These are phyloP conservation scores for Thaumetopoea pityocampa DNA, from an alignment of 1,140 invertebrate genomes.

Conservation along the genomic window DNA sequence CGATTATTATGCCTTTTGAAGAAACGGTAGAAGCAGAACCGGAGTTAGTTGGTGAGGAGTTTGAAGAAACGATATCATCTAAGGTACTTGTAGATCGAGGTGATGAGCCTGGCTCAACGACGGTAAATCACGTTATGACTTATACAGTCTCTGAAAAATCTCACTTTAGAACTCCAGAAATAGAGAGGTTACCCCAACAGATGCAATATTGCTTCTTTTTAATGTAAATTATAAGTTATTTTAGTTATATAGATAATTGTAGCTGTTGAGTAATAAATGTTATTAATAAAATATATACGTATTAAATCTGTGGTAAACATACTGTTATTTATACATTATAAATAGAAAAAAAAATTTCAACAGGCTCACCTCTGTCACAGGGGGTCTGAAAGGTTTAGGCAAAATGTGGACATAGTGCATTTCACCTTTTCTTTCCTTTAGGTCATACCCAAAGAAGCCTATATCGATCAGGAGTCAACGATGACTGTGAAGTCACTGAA, in stretches of 20 bases:
- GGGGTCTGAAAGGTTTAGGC: too few relatives aligned
- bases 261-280: slow-evolving; percentile 8
- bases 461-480: too few relatives aligned
- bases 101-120: slow-evolving; percentile 45
- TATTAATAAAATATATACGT: slow-evolving; percentile 1
- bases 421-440: too few relatives aligned
- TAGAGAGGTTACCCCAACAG: slow-evolving; percentile 59
- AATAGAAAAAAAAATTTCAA: too few relatives aligned
- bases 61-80: slow-evolving; percentile 57
- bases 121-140: slow-evolving; percentile 59
- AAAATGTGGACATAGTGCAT: too few relatives aligned
- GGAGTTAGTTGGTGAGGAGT: slow-evolving; percentile 53
- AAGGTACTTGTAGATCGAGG: slow-evolving; percentile 47
- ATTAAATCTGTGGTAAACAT: too few relatives aligned
- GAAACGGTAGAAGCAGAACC: slow-evolving; percentile 39
- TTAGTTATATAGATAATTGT: slow-evolving; percentile 3
- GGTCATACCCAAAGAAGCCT: too few relatives aligned
- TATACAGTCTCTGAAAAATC: slow-evolving; percentile 60
- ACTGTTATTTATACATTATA: too few relatives aligned
- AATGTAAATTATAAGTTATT: slow-evolving; percentile 32
- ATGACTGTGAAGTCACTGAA: too few relatives aligned
- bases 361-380: too few relatives aligned
- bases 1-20: slow-evolving; percentile 29
- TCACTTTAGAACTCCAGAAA: slow-evolving; percentile 52
- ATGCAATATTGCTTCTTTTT: slow-evolving; percentile 65